phyloP scores from a whole-genome alignment of 2,888 invertebrate genomes.

The Pollenia angustigena region DNA sequence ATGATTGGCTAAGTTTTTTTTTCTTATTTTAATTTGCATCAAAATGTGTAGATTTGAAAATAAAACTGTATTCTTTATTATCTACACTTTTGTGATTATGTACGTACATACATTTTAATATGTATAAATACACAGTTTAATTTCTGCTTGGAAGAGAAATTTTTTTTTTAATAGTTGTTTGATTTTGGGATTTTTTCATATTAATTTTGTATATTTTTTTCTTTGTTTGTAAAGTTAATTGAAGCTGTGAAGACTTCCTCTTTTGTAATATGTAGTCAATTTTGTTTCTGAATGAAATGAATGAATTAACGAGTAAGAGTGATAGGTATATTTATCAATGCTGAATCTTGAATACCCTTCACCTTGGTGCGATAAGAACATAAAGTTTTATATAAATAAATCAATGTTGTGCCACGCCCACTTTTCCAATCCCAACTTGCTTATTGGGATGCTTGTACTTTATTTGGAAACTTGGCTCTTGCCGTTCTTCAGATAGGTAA shows the following conservation, averaged over 20 bases:
- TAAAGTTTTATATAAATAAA: too few species aligned
- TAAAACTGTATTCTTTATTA: conserved; percentile 29
- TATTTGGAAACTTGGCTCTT: too few species aligned
- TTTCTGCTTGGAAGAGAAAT: conserved; percentile 30
- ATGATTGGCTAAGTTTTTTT: conserved; percentile 29
- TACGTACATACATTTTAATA: neutral
- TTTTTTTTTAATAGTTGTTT: conserved; percentile 35
- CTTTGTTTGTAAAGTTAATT: conserved; percentile 43
- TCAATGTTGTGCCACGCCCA: too few species aligned
- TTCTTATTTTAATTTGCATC: conserved; percentile 58
- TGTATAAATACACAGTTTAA: conserved; percentile 12
- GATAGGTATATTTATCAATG: too few species aligned
- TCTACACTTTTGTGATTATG: neutral
- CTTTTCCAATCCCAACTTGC: too few species aligned
- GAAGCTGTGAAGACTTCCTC: conserved; percentile 54
- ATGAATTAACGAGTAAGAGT: neutral
- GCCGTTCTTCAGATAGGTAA: too few species aligned
- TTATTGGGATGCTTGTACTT: too few species aligned
- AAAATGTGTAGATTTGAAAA: conserved; percentile 45
- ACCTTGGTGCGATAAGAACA: too few species aligned
- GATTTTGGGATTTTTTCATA: conserved; percentile 1
- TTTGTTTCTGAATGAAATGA: conserved; percentile 21
- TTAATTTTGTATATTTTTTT: conserved; percentile 15
- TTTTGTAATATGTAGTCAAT: conserved; percentile 31
- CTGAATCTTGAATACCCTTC: too few species aligned